Percentiles rank a stretch among this genome's conserved stretches.
Evolutionary conservation across 64 coral and sea anemone species (phyloP).

Genomic region (Pocillopora damicornis): DNA sequence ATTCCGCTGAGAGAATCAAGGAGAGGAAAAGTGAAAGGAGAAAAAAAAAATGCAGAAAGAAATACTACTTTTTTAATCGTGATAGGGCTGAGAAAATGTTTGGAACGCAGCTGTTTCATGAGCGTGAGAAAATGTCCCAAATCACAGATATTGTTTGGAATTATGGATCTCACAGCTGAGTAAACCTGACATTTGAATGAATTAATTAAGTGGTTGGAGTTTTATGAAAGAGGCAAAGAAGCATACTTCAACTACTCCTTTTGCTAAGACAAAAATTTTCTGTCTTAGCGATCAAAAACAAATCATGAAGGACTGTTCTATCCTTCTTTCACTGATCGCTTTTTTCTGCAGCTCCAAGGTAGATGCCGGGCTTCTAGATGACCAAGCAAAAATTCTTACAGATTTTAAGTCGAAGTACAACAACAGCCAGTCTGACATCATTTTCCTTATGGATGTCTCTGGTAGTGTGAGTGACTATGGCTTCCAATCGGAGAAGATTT

Average conservation of each 20-base stretch:
- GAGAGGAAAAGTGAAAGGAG: background rate
- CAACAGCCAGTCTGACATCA: conserved; percentile 90
- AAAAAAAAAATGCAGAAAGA: background rate
- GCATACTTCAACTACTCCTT: background rate
- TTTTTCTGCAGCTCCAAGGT: background rate
- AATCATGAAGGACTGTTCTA: background rate
- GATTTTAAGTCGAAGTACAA: conserved; percentile 83
- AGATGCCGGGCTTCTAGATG: conserved; percentile 50
- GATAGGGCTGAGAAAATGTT: background rate
- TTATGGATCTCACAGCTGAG: background rate
- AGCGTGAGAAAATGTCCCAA: background rate
- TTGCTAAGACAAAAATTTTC: background rate
- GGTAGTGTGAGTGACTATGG: conserved; percentile 79
- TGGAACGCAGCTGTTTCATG: background rate
- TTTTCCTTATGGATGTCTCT: conserved; percentile 89
- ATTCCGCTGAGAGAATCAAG: background rate
- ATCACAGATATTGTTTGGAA: background rate
- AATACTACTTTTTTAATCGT: background rate
- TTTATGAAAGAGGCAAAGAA: background rate
- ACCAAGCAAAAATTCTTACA: conserved; percentile 54
- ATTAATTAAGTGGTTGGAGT: background rate
- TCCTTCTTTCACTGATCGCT: background rate
- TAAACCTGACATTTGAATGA: background rate
- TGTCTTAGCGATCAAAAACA: background rate
- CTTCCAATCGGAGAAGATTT: conserved; percentile 78